These are phyloP conservation scores for Zeugodacus cucurbitae DNA, from an alignment of 1,140 invertebrate species.

Conservation along the genomic window DNA sequence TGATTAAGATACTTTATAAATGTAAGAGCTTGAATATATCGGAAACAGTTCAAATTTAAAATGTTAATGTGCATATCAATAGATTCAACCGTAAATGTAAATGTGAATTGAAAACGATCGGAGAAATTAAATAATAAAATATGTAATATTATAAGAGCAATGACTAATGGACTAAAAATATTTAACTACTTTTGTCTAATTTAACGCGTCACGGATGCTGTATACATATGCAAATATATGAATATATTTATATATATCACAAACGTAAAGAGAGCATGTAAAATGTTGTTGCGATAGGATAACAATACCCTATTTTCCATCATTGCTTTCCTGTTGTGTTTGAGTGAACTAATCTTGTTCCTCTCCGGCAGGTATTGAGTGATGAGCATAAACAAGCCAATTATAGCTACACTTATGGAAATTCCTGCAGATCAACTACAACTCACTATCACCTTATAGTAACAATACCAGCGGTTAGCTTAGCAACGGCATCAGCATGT, in stretches of 20 bases:
- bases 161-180: background rate
- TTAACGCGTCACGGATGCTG: background rate
- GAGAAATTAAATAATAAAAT: background rate
- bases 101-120: conserved; percentile 12
- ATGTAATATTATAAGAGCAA: background rate
- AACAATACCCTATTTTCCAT: conserved; percentile 35
- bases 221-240: background rate
- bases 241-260: background rate
- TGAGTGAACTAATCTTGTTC: conserved; percentile 68
- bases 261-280: conserved; percentile 15
- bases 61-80: background rate
- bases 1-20: background rate
- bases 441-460: background rate
- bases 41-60: background rate
- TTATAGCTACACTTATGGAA: conserved; percentile 44
- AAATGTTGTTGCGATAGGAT: conserved; percentile 30
- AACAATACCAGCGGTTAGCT: background rate
- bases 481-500: background rate
- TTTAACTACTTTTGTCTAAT: background rate
- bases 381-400: conserved; percentile 58
- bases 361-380: conserved; percentile 65
- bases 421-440: background rate
- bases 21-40: background rate
- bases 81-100: background rate
- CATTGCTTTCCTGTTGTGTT: conserved; percentile 63